Evolutionary conservation across 2,888 invertebrate species (phyloP), one percentile per base, ranked within the genome.

Genomic region (Acleris emargana): DNA sequence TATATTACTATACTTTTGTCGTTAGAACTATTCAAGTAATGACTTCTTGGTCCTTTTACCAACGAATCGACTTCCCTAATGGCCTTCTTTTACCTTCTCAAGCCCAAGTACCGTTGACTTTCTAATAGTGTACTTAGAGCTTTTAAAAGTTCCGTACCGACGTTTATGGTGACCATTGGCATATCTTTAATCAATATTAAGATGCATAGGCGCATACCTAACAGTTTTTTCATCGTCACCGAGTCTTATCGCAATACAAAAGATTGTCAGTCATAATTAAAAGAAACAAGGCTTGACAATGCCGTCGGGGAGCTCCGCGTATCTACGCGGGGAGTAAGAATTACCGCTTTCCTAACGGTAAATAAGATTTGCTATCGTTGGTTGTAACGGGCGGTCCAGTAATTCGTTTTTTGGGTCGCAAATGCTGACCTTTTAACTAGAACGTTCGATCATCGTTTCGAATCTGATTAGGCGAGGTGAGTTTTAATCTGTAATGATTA

Each of bases 371-470:
- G 66, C 66, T 47, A 66, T 66, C 60, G 55, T 52, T 58, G 20
- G 20, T 28, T 20, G 60, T 66, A 66, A 61, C 66, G 60, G 66
- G 45, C 57, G 64, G 64, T 60, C 64, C 64, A 54, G 64, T 64
- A 64, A 59, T 64, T 64, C 43, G 59, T 59, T 64, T 64, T 62
- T 64, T 64, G 54, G 59, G 64, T 59, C 64, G 64, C 59, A 64
- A 64, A 64, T 60, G 64, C 64, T 64, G 64, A 64, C 66, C 61
- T 66, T 66, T 66, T 66, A 66, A 66, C 57, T 66, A 47, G 66
- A 66, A 66, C 66, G 66, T 66, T 66, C 66, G 66, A 66, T 66
- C 66, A 66, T 61, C 60, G 60, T 57, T 61, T 61, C 51, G 38
- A 66, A 66, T 66, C 66, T 61, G 66, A 66, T 66, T 66, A 66